phyloP scores from a whole-genome alignment of 30 jellyfish, hydroid and myxozoan genomes.

The Aurelia aurita region DNA sequence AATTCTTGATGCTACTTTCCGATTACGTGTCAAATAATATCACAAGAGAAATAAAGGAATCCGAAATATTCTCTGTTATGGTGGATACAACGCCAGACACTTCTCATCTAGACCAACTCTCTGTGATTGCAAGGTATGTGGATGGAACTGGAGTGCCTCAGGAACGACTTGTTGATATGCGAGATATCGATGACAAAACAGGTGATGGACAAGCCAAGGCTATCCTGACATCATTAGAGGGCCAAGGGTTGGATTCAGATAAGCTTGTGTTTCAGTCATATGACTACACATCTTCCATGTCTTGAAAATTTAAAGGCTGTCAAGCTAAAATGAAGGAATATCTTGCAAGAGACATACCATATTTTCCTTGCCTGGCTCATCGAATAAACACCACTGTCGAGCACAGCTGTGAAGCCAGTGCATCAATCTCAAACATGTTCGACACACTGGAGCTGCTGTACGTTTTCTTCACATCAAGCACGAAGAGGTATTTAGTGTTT shows the following conservation, averaged over 20 bases:
- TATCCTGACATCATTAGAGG: slow-evolving; percentile 13
- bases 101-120: slow-evolving; percentile 38
- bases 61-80: slow-evolving; percentile 26
- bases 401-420: no score
- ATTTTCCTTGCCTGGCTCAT: no score
- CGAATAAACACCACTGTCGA: no score
- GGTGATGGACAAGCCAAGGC: slow-evolving; percentile 67
- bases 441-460: slow-evolving; percentile 21
- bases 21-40: slow-evolving; percentile 21
- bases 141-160: slow-evolving; percentile 14
- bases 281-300: slow-evolving; percentile 36
- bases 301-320: no score
- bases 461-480: slow-evolving; percentile 39
- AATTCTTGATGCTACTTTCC: slow-evolving; percentile 16
- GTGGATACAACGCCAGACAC: slow-evolving; percentile 52
- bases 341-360: no score
- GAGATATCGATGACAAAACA: slow-evolving; percentile 46
- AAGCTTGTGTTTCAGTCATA: slow-evolving; percentile 38
- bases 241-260: background rate
- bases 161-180: slow-evolving; percentile 53
- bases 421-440: slow-evolving; percentile 20
- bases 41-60: slow-evolving; percentile 1
- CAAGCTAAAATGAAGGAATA: no score
- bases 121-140: slow-evolving; percentile 46
- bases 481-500: slow-evolving; percentile 16